phyloP scores from a whole-genome alignment of 2,113 vertebrate species.

The Pao palembangensis region DNA sequence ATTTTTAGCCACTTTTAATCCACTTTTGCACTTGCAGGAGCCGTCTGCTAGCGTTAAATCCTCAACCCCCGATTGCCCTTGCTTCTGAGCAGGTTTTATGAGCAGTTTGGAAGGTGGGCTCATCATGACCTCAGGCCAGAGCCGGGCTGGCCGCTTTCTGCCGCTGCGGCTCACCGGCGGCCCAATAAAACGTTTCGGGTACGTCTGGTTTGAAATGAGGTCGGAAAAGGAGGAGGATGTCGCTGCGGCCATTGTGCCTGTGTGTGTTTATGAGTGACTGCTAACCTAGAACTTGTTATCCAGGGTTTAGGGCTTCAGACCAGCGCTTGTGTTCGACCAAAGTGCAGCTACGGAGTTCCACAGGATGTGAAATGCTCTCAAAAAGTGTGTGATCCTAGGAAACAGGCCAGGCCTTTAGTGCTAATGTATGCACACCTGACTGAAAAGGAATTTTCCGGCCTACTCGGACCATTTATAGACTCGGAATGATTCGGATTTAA shows the following conservation, averaged over 20 bases:
- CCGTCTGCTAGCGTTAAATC: no score
- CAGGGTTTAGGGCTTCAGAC: slow-evolving; percentile 43
- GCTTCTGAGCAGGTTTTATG: no score
- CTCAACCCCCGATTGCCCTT: no score
- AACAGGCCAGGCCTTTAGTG: neutral
- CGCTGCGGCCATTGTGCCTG: slow-evolving; percentile 10
- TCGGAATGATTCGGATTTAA: neutral
- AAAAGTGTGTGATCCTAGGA: slow-evolving; percentile 38
- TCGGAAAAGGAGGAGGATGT: slow-evolving; percentile 48
- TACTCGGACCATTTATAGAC: neutral
- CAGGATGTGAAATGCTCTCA: slow-evolving; percentile 21
- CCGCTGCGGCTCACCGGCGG: neutral
- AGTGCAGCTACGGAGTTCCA: slow-evolving; percentile 47
- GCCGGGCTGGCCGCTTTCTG: slow-evolving; percentile 13
- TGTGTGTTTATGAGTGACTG: slow-evolving; percentile 23
- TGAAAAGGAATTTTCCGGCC: neutral
- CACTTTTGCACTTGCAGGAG: no score
- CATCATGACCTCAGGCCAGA: neutral
- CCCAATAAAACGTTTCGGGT: slow-evolving; percentile 28
- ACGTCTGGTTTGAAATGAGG: slow-evolving; percentile 38
- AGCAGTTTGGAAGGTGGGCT: no score
- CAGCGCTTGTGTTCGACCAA: slow-evolving; percentile 49
- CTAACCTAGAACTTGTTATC: slow-evolving; percentile 55
- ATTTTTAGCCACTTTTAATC: no score
- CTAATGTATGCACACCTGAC: no score